Evolutionary conservation across 2,888 invertebrate species (phyloP).

Genomic region (Eurytoma adleriae): DNA sequence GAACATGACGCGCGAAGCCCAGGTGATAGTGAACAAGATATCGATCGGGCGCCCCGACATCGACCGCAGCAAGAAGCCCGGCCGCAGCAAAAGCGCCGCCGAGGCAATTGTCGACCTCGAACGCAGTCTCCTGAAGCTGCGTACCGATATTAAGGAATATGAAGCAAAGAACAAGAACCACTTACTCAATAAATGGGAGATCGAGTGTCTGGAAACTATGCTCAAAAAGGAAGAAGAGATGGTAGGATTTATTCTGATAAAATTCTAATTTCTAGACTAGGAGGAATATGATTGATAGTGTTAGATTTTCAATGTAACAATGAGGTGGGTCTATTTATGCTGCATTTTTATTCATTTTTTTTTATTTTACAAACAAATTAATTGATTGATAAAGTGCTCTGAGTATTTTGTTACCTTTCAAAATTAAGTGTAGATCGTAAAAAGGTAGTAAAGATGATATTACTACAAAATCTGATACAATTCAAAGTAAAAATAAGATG

Average conservation of each 20-base stretch:
- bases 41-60: conserved; percentile 61
- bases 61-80: conserved; percentile 70
- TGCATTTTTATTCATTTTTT: background rate
- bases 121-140: background rate
- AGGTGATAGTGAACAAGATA: conserved; percentile 29
- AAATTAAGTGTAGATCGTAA: background rate
- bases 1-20: conserved; percentile 59
- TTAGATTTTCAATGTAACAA: background rate
- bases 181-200: background rate
- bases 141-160: background rate
- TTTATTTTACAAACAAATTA: no score
- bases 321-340: background rate
- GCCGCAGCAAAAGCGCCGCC: background rate
- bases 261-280: background rate
- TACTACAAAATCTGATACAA: no score
- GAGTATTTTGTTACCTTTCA: no score
- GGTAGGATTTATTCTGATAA: background rate
- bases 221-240: conserved; percentile 11
- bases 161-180: background rate
- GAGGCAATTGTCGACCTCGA: background rate
- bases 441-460: no score
- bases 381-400: no score
- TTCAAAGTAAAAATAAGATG: no score
- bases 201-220: background rate
- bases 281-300: background rate